A percentile compares a stretch with the other conserved stretches of the same genome.
Conservation (phyloP, 2,113 vertebrate genomes). For the Oncorhynchus masou region DNA sequence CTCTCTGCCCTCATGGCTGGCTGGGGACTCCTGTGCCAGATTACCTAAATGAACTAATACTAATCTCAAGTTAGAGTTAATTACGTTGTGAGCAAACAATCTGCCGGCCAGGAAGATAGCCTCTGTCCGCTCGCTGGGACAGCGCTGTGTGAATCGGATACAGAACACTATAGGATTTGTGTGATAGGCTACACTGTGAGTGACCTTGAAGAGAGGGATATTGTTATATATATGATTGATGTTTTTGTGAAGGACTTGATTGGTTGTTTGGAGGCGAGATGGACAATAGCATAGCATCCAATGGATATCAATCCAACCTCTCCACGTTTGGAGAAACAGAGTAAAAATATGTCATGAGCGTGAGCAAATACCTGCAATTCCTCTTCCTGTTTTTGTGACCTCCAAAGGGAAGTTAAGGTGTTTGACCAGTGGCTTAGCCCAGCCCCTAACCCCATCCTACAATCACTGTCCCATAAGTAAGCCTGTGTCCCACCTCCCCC, state of each 20-base stretch:
- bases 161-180: neutral
- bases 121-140: slow-evolving; percentile 21
- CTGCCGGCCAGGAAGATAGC: slow-evolving; percentile 8
- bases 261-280: neutral
- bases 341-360: neutral
- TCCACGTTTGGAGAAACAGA: neutral
- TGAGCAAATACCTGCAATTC: neutral
- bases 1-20: slow-evolving; percentile 41
- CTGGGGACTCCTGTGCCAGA: slow-evolving; percentile 58
- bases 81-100: slow-evolving; percentile 63
- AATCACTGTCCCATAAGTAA: neutral
- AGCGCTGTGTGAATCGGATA: neutral
- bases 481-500: neutral
- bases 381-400: neutral
- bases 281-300: neutral
- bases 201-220: slow-evolving; percentile 56
- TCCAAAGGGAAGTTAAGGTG: neutral
- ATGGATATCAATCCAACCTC: neutral
- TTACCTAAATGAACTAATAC: slow-evolving; percentile 68
- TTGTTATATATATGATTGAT: neutral
- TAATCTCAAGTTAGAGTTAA: slow-evolving; percentile 61
- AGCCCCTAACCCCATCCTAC: neutral
- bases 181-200: slow-evolving; percentile 14
- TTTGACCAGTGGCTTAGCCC: too few relatives aligned
- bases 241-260: neutral